These are phyloP conservation scores for Ciconia boyciana DNA, from an alignment of 2,113 vertebrate species.

Conservation along the genomic window DNA sequence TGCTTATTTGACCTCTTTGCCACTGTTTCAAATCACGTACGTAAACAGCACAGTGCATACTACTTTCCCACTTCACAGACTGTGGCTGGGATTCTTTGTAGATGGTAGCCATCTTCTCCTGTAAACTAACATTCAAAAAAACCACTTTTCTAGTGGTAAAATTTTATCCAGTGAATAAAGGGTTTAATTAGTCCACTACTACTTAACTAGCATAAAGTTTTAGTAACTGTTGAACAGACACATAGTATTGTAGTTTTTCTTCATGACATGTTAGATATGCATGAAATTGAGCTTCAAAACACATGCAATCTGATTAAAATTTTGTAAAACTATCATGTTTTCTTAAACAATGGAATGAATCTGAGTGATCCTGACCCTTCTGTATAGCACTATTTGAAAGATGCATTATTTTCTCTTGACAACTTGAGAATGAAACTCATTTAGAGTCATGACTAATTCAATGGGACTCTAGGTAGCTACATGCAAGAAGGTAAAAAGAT, in stretches of 20 bases:
- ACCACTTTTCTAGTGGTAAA: neutral
- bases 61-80: slow-evolving; percentile 74
- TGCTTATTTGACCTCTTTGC: slow-evolving; percentile 83
- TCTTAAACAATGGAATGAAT: neutral
- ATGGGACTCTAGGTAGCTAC: neutral
- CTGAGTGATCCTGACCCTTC: neutral
- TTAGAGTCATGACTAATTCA: neutral
- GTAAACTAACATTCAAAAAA: slow-evolving; percentile 73
- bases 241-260: neutral
- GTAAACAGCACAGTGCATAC: slow-evolving; percentile 84
- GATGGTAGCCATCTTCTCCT: slow-evolving; percentile 74
- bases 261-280: neutral
- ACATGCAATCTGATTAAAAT: neutral
- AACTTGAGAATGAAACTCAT: neutral
- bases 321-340: neutral
- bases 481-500: neutral
- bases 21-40: slow-evolving; percentile 75
- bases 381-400: neutral
- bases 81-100: slow-evolving; percentile 71
- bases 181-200: neutral
- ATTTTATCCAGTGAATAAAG: neutral
- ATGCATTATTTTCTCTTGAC: neutral
- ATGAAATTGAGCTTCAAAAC: neutral
- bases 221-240: neutral
- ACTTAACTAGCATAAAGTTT: neutral